phyloP scores from a whole-genome alignment of 2,113 vertebrate species.

The Riparia riparia region DNA sequence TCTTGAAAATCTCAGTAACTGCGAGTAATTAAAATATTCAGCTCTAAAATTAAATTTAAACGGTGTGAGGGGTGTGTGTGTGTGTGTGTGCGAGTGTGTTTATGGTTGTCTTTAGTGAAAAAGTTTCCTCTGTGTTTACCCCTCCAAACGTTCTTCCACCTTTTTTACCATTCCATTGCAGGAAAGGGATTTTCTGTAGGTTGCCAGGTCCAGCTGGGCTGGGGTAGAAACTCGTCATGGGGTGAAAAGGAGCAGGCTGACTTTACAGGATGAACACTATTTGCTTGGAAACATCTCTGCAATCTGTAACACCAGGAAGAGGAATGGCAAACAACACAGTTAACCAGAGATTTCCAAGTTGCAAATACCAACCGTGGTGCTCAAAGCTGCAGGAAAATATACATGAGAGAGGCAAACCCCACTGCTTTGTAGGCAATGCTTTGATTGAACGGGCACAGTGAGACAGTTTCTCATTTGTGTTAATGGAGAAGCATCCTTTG shows the following conservation, averaged over 20 bases:
- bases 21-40: neutral
- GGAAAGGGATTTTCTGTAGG: neutral
- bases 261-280: neutral
- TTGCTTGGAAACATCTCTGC: neutral
- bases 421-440: neutral
- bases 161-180: neutral
- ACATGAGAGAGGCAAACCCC: neutral
- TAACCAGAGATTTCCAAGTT: neutral
- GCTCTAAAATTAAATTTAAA: neutral
- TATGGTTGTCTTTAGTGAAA: neutral
- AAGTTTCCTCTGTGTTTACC: neutral
- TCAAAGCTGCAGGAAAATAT: neutral
- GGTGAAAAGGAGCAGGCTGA: neutral
- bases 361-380: neutral
- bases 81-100: neutral
- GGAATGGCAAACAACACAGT: neutral
- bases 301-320: neutral
- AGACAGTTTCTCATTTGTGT: constrained; percentile 21
- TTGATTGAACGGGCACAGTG: neutral
- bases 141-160: neutral
- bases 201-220: neutral
- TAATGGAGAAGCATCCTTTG: constrained; percentile 7
- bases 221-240: neutral
- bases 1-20: neutral
- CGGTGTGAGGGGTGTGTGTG: fast-evolving